These are phyloP conservation scores for Tridacna crocea DNA, from an alignment of 2,888 invertebrate species.

Conservation along the genomic window DNA sequence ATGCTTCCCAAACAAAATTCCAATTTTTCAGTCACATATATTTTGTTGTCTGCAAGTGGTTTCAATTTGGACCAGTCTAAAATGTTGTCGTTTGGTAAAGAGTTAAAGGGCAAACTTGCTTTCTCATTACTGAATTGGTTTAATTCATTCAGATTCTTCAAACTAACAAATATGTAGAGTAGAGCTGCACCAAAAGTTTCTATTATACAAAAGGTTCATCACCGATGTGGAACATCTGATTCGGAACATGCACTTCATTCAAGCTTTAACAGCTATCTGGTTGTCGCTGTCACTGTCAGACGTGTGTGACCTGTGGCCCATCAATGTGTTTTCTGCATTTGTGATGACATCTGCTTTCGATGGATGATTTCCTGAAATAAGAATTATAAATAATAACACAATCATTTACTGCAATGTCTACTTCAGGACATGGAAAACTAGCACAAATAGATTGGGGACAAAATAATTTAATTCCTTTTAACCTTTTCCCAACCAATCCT, in stretches of 20 bases:
- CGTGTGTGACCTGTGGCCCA: constrained; percentile 47
- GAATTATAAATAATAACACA: neutral
- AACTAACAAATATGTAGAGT: neutral
- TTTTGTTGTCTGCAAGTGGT: neutral
- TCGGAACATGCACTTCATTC: neutral
- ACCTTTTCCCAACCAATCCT: no score
- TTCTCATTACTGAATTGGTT: neutral
- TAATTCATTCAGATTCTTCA: neutral
- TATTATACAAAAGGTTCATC: neutral
- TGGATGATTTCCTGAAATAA: constrained; percentile 51
- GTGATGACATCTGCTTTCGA: constrained; percentile 55
- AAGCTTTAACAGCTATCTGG: constrained; percentile 13
- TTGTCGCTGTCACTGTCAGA: constrained; percentile 46
- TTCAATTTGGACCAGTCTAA: neutral
- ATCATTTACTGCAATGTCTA: no score
- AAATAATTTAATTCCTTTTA: no score
- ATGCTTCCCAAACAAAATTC: no score
- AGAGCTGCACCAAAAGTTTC: neutral
- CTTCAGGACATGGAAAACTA: no score
- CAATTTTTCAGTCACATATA: no score
- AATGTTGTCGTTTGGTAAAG: neutral
- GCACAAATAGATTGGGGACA: no score
- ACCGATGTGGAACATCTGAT: neutral
- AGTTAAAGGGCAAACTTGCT: neutral
- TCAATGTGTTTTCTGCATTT: constrained; percentile 43